Percentiles rank a stretch among this genome's conserved stretches.
phyloP scores from a whole-genome alignment of 2,797 vertebrate species.

The Typhlichthys eigenmanni region DNA sequence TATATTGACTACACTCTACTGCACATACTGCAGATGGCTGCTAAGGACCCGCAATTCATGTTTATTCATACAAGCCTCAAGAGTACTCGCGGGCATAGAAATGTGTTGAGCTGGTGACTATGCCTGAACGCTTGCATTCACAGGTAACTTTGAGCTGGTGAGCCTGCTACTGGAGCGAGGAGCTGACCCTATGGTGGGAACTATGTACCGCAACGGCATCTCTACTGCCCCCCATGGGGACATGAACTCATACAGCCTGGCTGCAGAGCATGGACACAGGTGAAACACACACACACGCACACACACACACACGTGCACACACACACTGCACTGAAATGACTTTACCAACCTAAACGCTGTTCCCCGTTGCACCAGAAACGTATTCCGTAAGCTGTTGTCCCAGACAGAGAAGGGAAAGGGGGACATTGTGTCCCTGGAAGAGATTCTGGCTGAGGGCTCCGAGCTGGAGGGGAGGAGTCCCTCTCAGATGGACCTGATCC shows the following conservation, averaged over 20 bases:
- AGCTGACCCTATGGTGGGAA: slow-evolving; percentile 95
- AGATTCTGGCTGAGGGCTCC: slow-evolving; percentile 94
- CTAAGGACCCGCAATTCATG: too few relatives aligned
- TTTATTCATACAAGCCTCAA: too few relatives aligned
- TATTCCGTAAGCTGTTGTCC: slow-evolving; percentile 94
- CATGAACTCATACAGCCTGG: slow-evolving; percentile 98
- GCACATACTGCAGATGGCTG: neutral
- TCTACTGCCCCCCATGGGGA: slow-evolving; percentile 92
- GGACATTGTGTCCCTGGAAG: slow-evolving; percentile 94
- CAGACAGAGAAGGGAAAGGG: slow-evolving; percentile 91
- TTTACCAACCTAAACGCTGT: too few relatives aligned
- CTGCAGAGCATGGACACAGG: slow-evolving; percentile 98
- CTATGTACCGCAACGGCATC: slow-evolving; percentile 95
- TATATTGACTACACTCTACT: too few relatives aligned
- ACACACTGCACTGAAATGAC: slow-evolving; percentile 1
- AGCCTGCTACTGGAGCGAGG: slow-evolving; percentile 94
- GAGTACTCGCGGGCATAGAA: too few relatives aligned
- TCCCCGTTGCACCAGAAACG: slow-evolving; percentile 79
- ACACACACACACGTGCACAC: slow-evolving; percentile 5
- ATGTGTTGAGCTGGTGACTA: too few relatives aligned
- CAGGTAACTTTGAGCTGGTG: slow-evolving; percentile 98
- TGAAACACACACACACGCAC: slow-evolving; percentile 60
- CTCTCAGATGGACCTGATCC: slow-evolving; percentile 84
- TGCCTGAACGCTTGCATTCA: slow-evolving; percentile 12
- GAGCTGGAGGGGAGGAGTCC: slow-evolving; percentile 84